Base-by-base conservation (phyloP, 2,888 invertebrate species). In the Dasypolia templi region DNA sequence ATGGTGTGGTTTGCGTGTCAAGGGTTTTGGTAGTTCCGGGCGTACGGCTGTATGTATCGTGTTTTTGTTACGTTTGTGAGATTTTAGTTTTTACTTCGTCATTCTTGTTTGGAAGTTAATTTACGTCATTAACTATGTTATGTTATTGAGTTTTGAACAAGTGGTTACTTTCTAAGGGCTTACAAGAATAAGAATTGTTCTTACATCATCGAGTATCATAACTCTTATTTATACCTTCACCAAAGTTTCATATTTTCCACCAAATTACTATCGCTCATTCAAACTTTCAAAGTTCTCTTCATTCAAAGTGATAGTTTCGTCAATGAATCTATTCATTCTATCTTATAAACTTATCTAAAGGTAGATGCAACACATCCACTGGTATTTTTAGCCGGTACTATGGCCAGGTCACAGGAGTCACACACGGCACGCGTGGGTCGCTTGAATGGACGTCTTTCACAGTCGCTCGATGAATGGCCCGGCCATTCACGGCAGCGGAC, bases 371-470 rank as follows among this genome's bases (percentile, higher is more conserved):
- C 72, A 61, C 74, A 72, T 72, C 67, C 78, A 77, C 75, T 75
- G 88, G 85, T 86, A 87, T 88, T 84, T 87, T 87, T 87, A 88
- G 84, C 75, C 77, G 81, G 77, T 81, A 85, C 76, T 88, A 79
- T 77, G 77, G 76, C 61, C 82, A 79, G 87, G 87, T 88, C 87
- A 87, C 74, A 53, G 79, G 68, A 86, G 86, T 79, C 85, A 79
- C 86, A 87, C 81, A 86, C 87, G 87, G 88, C 85, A 86, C 76
- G 90, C 89, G 92, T 92, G 92, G 92, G 91, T 84, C 84, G 88
- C 35, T 85, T 91, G 92, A 93, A 93, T 92, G 92, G 89, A 77
- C 80, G 85, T 84, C 90, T 87, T 91, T 91, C 88, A 87, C 81
- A 63, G 78, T 64, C 75, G 72, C 53, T 74, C 80, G 75, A 87